Base-by-base conservation (phyloP, 2,113 vertebrate genomes). In the Gymnocephalus cernua region DNA sequence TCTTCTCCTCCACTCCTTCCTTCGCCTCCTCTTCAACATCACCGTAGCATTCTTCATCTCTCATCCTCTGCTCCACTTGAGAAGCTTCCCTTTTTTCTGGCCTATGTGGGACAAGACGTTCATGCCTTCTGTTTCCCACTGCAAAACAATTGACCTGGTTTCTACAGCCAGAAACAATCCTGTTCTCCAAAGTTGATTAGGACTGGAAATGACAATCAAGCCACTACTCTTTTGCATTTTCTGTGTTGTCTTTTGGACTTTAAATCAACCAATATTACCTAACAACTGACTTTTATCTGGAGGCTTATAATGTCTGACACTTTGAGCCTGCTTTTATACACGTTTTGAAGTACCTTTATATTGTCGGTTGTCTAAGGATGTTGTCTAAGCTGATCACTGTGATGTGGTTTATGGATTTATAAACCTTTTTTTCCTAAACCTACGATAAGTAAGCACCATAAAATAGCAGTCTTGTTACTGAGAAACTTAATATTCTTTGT, bases 321-420 rank as follows among this genome's bases (percentile, higher is more conserved):
- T 80, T 74, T 83, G 76, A 91, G 73, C 57, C 62, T 84, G 77
- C 47, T 91, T 93, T 91, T 91, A 64, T 91, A 91, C 82, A 91
- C 85, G 4, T 25, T 58, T 78, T 83, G 45, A 84, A 70, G 57
- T 87, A 64, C 61, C 54, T 88, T 90, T 88, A 12, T 85, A 88
- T 67, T 59, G 58, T 88, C 27, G 4, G 27, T 76, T 79, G 54
- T 89, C 41, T 58, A 72, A 69, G n/a, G 12, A 63, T 77, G 23
- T n/a, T 75, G 44, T 85, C 27, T 67, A 69, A 79, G 47, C 69
- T 82, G 51, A 86, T 67, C 86, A 86, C 81, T 89, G 88, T 82
- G 83, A 91, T 79, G 65, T 54, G 59, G 79, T 38, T 59, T 83
- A 77, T 75, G 23, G 48, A 71, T 15, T 27, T 48, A 63, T 35